Percentiles rank a stretch among this genome's conserved stretches.
Conservation (phyloP, 2,113 vertebrate species). For the Danio rerio region GRCz12tu NC_133186.1:37562001-37562500, state of each 20-base stretch:
- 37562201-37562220: constrained; percentile 61
- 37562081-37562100: constrained; percentile 92
- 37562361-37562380: constrained; percentile 93
- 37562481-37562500: too few species aligned
- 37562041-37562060: background rate
- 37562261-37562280: constrained; percentile 69
- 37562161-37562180: constrained; percentile 45
- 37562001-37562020: background rate
- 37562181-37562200: constrained; percentile 77
- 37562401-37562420: constrained; percentile 97
- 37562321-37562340: constrained; percentile 97
- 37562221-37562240: constrained; percentile 61
- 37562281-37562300: constrained; percentile 85
- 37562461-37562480: constrained; percentile 84
- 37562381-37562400: constrained; percentile 96
- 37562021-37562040: background rate
- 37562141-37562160: constrained; percentile 70
- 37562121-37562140: constrained; percentile 85
- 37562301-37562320: constrained; percentile 88
- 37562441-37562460: constrained; percentile 96
- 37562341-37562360: constrained; percentile 96
- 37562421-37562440: constrained; percentile 91
- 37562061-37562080: constrained; percentile 77
- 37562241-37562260: constrained; percentile 71
- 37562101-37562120: constrained; percentile 89